Evolutionary conservation across 1,140 invertebrate genomes (phyloP).

Genomic region (Aphis craccivora): DNA sequence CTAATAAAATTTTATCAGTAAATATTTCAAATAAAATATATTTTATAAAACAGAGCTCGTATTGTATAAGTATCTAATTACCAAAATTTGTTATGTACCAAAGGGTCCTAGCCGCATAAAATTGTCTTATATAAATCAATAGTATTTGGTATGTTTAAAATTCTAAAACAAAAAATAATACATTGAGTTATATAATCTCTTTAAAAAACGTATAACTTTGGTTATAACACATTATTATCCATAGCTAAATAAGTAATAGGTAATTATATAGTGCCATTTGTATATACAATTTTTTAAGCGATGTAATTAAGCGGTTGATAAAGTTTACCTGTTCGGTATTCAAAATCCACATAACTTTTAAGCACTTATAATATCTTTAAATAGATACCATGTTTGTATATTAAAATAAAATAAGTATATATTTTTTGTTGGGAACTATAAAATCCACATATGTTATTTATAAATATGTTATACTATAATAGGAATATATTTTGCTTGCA

Average conservation of each 20-base stretch:
- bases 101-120: neutral
- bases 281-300: neutral
- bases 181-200: neutral
- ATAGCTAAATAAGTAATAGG: too few species aligned
- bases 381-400: neutral
- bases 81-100: neutral
- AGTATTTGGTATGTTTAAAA: neutral
- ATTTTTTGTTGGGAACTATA: neutral
- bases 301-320: neutral
- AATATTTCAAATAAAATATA: neutral
- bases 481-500: too few species aligned
- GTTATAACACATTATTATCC: too few species aligned
- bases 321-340: neutral
- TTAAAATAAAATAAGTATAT: too few species aligned
- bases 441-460: neutral
- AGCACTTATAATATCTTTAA: neutral
- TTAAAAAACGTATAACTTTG: neutral
- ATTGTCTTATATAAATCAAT: neutral
- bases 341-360: neutral
- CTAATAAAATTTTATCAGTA: too few species aligned
- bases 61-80: neutral
- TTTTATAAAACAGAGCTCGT: neutral
- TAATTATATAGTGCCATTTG: neutral
- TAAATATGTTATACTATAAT: too few species aligned
- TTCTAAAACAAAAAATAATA: neutral